These are phyloP conservation scores for Eupithecia dodoneata DNA, from an alignment of 2,888 invertebrate species.

Conservation along the genomic window DNA sequence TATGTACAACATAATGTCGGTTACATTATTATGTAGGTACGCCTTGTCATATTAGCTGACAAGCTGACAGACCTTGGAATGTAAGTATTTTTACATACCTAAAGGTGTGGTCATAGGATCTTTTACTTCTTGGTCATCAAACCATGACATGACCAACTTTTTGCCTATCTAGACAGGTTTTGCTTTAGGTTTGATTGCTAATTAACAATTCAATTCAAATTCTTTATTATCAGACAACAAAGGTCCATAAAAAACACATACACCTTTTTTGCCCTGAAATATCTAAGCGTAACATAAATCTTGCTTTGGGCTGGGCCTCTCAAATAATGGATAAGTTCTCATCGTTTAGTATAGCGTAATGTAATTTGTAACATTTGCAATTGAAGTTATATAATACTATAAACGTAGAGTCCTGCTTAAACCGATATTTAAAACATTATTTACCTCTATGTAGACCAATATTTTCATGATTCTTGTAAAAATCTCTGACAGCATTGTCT, in stretches of 20 bases:
- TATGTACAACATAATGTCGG: constrained; percentile 26
- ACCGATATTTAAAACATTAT: background rate
- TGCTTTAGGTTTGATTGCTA: background rate
- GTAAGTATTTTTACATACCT: background rate
- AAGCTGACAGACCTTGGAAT: constrained; percentile 10
- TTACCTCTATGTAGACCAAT: too few relatives aligned
- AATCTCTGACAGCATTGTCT: background rate
- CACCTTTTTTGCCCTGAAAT: background rate
- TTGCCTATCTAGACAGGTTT: background rate
- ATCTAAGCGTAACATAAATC: background rate
- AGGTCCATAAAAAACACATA: too few relatives aligned
- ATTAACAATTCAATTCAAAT: too few relatives aligned
- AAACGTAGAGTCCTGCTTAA: background rate
- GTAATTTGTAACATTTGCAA: background rate
- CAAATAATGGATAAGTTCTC: background rate
- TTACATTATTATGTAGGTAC: constrained; percentile 29
- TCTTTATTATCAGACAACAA: too few relatives aligned
- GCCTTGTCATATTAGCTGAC: constrained; percentile 20
- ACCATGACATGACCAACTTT: constrained; percentile 2
- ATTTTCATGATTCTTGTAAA: constrained; percentile 1
- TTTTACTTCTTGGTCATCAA: constrained; percentile 7
- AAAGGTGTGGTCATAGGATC: constrained; percentile 2
- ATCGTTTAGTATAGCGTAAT: background rate
- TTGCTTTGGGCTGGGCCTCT: background rate
- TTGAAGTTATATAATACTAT: background rate